A percentile compares a stretch with the other conserved stretches of the same genome.
These are phyloP conservation scores for Caenorhabditis sp. DNA, from an alignment of 2,888 invertebrate species.

Conservation along the genomic window DNA sequence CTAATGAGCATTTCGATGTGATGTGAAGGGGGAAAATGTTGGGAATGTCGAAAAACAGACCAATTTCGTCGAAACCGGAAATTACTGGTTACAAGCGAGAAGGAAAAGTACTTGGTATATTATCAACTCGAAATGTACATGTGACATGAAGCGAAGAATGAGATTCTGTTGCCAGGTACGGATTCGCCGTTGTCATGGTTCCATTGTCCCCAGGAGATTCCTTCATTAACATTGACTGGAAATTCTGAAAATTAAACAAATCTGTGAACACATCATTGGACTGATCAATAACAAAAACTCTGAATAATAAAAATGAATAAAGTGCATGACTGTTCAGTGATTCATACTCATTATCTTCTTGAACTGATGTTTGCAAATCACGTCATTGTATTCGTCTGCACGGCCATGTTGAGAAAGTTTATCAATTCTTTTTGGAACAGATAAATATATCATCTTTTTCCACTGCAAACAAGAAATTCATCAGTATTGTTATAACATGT, in stretches of 20 bases:
- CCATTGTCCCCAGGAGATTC: not conserved
- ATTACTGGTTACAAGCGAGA: not conserved
- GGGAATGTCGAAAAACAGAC: not conserved
- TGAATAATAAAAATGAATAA: too few species aligned
- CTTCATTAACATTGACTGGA: conserved; percentile 9
- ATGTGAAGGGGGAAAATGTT: not conserved
- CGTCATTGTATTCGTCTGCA: not conserved
- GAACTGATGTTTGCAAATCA: not conserved
- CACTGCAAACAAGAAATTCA: not conserved
- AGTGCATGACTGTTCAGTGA: not conserved
- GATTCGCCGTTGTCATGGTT: not conserved
- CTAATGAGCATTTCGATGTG: conserved; percentile 10
- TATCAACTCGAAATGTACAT: not conserved
- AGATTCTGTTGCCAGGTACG: not conserved
- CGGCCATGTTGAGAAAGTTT: not conserved
- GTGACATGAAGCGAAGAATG: not conserved
- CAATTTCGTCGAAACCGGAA: conserved; percentile 7
- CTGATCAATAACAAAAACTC: too few species aligned
- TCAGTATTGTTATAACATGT: too few species aligned
- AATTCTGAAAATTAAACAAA: not conserved
- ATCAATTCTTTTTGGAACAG: conserved; percentile 4
- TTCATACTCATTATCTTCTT: not conserved
- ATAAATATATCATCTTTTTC: not conserved
- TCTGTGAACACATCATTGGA: too few species aligned
- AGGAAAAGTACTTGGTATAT: not conserved